Evolutionary conservation across 2,113 vertebrate genomes (phyloP).

Genomic region (Syngnathus typhle): DNA sequence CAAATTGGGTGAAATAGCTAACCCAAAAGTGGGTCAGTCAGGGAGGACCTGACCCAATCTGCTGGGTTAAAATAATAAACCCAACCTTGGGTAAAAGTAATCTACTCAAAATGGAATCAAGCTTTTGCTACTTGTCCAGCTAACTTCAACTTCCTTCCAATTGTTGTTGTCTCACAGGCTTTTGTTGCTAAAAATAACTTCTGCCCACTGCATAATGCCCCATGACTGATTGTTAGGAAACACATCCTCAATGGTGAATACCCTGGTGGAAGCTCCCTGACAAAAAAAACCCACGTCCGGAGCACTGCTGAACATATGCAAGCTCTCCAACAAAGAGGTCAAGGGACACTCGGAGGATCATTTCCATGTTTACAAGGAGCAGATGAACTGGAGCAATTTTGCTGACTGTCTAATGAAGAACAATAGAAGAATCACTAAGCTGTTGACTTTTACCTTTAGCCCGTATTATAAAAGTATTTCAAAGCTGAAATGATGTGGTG

Average conservation of each 20-base stretch:
- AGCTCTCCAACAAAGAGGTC: conserved; percentile 41
- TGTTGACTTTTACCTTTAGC: neutral
- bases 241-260: conserved; percentile 40
- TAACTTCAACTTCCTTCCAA: conserved; percentile 56
- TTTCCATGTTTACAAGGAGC: conserved; percentile 44
- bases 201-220: conserved; percentile 33
- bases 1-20: no score
- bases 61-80: no score
- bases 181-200: conserved; percentile 67
- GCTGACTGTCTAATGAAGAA: conserved; percentile 15
- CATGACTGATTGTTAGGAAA: conserved; percentile 57
- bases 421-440: conserved; percentile 9
- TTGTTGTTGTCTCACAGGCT: conserved; percentile 44
- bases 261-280: conserved; percentile 25
- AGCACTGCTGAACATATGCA: conserved; percentile 6
- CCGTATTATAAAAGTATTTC: conserved; percentile 6
- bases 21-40: no score
- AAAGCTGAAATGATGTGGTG: conserved; percentile 20
- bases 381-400: neutral
- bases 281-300: conserved; percentile 23
- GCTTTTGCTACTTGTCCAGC: neutral
- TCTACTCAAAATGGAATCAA: neutral
- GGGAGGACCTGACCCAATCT: no score
- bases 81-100: no score
- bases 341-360: conserved; percentile 49